Conservation (phyloP, 2,797 vertebrate genomes). For the Heteromormyrus szaboi region DNA sequence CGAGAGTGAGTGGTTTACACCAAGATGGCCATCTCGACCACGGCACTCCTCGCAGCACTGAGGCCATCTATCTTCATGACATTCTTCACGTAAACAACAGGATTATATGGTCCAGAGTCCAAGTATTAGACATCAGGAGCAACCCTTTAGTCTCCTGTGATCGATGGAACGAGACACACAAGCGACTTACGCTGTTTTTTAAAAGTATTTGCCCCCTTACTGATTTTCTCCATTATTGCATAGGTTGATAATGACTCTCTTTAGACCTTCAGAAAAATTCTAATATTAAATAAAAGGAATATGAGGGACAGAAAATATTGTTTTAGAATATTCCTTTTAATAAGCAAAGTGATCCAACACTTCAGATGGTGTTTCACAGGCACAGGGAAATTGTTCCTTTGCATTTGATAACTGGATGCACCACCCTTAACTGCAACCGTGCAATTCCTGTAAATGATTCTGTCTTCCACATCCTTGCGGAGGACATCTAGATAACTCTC, state of each 20-base stretch:
- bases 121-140: constrained; percentile 14
- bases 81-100: constrained; percentile 27
- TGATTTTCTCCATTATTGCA: neutral
- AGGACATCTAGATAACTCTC: neutral
- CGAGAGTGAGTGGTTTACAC: constrained; percentile 35
- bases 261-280: neutral
- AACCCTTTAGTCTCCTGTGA: neutral
- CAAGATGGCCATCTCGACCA: constrained; percentile 32
- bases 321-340: neutral
- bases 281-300: neutral
- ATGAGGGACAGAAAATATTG: neutral
- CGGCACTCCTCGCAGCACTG: constrained; percentile 23
- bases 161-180: neutral
- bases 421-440: neutral
- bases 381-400: neutral
- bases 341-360: neutral
- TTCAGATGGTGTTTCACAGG: neutral
- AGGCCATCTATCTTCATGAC: constrained; percentile 22
- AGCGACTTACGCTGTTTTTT: neutral
- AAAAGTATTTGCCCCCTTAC: neutral
- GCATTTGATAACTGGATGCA: neutral
- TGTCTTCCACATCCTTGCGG: neutral
- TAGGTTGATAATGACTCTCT: neutral
- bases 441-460: neutral
- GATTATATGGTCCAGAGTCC: constrained; percentile 22